A percentile compares a stretch with the other conserved stretches of the same genome.
Conservation (phyloP, 2,113 vertebrate genomes). For the Laticauda colubrina region DNA sequence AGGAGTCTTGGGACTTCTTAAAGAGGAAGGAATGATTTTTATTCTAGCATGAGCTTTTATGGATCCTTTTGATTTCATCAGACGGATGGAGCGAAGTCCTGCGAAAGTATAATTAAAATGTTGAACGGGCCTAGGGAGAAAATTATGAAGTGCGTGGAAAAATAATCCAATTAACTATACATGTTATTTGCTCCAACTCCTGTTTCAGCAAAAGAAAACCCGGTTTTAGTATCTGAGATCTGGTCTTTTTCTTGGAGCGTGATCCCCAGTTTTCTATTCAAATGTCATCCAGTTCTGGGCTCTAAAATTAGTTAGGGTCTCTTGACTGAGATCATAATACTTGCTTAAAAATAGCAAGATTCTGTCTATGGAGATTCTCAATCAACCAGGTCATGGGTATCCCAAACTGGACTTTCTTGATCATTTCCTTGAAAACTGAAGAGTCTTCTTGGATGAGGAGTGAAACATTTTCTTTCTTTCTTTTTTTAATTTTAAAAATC, state of each 20-base stretch:
- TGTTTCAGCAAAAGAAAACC: not conserved
- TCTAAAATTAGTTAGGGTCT: not conserved
- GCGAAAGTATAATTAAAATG: not conserved
- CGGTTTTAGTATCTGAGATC: not conserved
- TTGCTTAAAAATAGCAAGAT: not conserved
- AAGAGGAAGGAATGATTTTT: not conserved
- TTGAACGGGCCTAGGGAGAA: not conserved
- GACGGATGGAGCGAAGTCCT: not conserved
- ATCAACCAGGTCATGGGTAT: not conserved
- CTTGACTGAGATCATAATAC: not conserved
- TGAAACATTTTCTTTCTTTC: not conserved
- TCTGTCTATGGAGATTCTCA: not conserved
- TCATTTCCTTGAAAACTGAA: not conserved
- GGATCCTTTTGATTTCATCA: not conserved
- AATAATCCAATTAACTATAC: not conserved
- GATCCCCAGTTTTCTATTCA: not conserved
- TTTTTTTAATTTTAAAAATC: no score
- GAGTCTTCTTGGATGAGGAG: not conserved
- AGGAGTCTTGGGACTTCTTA: not conserved
- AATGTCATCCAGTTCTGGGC: not conserved
- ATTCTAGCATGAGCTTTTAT: not conserved
- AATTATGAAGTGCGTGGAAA: not conserved
- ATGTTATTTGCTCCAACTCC: not conserved
- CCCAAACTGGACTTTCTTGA: not conserved
- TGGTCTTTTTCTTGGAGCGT: not conserved